Base-by-base conservation (phyloP, 2,888 invertebrate species). In the Rhimphoctona megacephalus region DNA sequence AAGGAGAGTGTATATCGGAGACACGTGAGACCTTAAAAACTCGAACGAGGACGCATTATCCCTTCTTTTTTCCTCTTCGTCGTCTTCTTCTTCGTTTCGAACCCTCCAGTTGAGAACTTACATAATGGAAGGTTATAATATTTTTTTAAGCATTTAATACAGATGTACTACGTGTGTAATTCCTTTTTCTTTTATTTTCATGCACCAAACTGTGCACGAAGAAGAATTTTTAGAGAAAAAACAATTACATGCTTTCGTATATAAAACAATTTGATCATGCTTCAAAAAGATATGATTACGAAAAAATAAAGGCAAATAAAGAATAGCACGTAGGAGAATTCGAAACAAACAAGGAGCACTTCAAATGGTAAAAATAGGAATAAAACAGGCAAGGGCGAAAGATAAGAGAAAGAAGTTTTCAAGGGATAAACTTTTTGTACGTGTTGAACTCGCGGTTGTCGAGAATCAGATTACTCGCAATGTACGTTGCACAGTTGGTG, bases 361-460 rank as follows among this genome's bases (percentile, higher is more conserved):
- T 61, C 49, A 64, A 76, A 80, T 70, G 69, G 70, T 80, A 76
- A 81, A 43, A 79, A 69, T 54, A 74, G 70, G 54, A 79, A 69
- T 64, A 78, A 76, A 22, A 69, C 30, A 73, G 78, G 70, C 43
- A 72, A 82, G 25, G 79, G 61, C n/a, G 5, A 72, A 66, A 66
- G 52, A 39, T 36, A 67, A 70, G 76, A 78, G 82, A 73, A 36
- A 87, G 76, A 85, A 77, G 61, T 80, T 73, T 61, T 5, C 72
- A 17, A 64, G 73, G 76, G 54, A 83, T 83, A 83, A 85, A 87
- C 83, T 85, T 87, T 81, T 78, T 83, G 70, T 79, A 79, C 85
- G 85, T 81, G 87, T 76, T 72, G 22, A 74, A 83, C 74, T 64
- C 66, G 77, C 61, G 74, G 70, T 54, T 67, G 52, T 72, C 66